Base-by-base conservation (phyloP, 2,888 invertebrate genomes). In the Anaspis maculata region DNA sequence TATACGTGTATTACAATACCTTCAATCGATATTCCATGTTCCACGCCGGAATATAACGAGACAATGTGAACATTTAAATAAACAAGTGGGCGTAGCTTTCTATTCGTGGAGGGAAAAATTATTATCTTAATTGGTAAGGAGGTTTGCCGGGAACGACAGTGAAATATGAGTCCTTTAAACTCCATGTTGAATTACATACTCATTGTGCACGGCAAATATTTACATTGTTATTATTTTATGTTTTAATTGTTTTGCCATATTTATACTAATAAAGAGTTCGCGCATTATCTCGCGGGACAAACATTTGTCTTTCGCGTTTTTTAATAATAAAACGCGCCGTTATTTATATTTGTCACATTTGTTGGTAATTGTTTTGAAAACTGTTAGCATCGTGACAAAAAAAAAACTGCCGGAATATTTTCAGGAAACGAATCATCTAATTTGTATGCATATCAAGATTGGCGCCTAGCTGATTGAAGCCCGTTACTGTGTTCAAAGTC, bases 141-240 rank as follows among this genome's bases (percentile, higher is more conserved):
- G 46, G 41, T 44, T 46, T 42, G 44, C 42, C 41, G 39, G 37
- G 40, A 41, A 37, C 42, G 40, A 44, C 49, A 42, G 41, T 46
- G 46, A 49, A 46, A 49, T 46, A 46, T 48, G 41, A 42, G 46
- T 40, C 41, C 39, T 44, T 45, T 46, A 42, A 47, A 42, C 44
- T 46, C 45, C 47, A 49, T 49, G 44, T 47, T 45, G 44, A 44
- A 38, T 37, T 28, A 34, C 37, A 46, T 32, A 34, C 15, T 22
- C 25, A 19, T 11, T 11, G 10, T 31, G 5, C 33, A 26, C 30
- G 35, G 38, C 41, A 46, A 48, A 46, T 46, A 45, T 46, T 48
- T 48, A 38, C 45, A 37, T 25, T 34, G 29, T 34, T 43, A 38
- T 38, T 44, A 39, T 39, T 48, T 46, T 41, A 37, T 42, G 34